Conservation (phyloP, 2,797 vertebrate genomes). For the Malurus leucopterus region DNA sequence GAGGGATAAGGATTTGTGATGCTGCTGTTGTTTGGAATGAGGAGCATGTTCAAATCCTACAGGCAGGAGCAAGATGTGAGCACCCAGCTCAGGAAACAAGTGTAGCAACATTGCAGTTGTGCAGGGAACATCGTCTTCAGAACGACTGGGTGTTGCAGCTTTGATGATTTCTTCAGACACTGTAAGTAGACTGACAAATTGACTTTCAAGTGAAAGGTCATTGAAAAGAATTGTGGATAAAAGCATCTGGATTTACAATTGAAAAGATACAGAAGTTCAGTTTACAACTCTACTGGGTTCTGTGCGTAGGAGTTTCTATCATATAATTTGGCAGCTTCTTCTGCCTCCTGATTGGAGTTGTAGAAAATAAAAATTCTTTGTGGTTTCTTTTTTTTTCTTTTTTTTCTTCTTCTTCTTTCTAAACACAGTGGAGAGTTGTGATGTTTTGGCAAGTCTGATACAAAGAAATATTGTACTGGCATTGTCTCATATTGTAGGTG, state of each 20-base stretch:
- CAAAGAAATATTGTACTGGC: constrained; percentile 48
- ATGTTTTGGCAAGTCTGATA: constrained; percentile 55
- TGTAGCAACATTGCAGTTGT: constrained; percentile 2
- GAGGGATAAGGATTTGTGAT: not conserved
- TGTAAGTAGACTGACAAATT: constrained; percentile 73
- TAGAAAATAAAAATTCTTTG: constrained; percentile 75
- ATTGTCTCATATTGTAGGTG: constrained; percentile 47
- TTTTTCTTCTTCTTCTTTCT: not conserved
- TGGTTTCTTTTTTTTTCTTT: constrained; percentile 35
- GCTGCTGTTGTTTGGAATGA: not conserved
- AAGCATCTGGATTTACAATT: constrained; percentile 76
- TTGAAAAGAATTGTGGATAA: constrained; percentile 47
- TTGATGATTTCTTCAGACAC: constrained; percentile 75
- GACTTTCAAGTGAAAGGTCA: constrained; percentile 75
- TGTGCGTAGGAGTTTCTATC: constrained; percentile 53
- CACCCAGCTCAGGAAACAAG: not conserved
- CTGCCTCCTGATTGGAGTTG: constrained; percentile 39
- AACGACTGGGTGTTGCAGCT: constrained; percentile 45
- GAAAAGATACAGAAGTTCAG: constrained; percentile 56
- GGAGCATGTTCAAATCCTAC: not conserved
- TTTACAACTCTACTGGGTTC: constrained; percentile 56
- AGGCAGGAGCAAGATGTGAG: not conserved
- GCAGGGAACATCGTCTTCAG: constrained; percentile 15
- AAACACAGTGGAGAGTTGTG: constrained; percentile 25
- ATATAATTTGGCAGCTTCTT: constrained; percentile 60